A percentile compares a stretch with the other conserved stretches of the same genome.
These are phyloP conservation scores for Epinotia demarniana DNA, from an alignment of 2,888 invertebrate genomes.

Conservation along the genomic window DNA sequence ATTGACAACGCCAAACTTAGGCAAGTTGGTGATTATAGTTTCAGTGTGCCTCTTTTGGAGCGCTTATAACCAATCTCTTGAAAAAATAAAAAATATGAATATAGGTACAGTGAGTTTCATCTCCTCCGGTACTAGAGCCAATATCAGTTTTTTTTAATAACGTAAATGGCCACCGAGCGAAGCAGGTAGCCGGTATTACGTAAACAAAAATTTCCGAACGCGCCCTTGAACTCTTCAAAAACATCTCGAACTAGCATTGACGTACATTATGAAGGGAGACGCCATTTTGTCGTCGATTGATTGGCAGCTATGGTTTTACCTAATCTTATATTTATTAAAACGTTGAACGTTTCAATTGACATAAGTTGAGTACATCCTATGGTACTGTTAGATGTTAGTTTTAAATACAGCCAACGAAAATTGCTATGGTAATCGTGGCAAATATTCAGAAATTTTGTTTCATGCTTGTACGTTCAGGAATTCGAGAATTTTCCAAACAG, in stretches of 20 bases:
- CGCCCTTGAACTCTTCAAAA: slow-evolving; percentile 37
- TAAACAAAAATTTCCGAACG: slow-evolving; percentile 39
- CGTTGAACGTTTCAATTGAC: not conserved
- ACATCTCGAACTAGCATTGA: slow-evolving; percentile 42
- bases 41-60: too few species aligned
- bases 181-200: slow-evolving; percentile 30
- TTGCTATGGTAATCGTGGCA: not conserved
- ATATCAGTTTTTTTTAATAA: slow-evolving; percentile 4
- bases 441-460: not conserved
- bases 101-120: too few species aligned
- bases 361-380: not conserved
- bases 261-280: slow-evolving; percentile 24
- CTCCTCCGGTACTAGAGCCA: not conserved
- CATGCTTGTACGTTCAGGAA: not conserved
- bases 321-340: slow-evolving; percentile 22
- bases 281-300: slow-evolving; percentile 37
- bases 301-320: slow-evolving; percentile 25
- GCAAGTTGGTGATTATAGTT: too few species aligned
- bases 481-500: not conserved
- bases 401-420: not conserved
- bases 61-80: too few species aligned
- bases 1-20: too few species aligned
- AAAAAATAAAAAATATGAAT: too few species aligned
- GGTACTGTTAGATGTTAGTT: not conserved
- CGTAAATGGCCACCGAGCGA: not conserved